Conservation (phyloP, 2,888 invertebrate genomes). For the Eupsilia transversa region DNA sequence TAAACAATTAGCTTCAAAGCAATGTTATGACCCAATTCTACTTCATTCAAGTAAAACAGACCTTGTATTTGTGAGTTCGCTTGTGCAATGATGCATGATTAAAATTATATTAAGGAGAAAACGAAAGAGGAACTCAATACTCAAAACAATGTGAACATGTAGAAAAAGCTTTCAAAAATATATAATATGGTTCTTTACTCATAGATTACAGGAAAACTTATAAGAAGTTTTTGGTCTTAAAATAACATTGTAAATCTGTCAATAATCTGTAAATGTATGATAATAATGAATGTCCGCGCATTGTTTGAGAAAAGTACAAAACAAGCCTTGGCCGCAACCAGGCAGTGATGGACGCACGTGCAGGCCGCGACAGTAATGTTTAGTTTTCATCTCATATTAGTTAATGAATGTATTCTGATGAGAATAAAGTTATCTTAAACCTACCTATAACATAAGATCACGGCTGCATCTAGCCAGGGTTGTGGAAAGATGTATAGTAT, state of each 20-base stretch:
- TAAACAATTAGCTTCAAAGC: constrained; percentile 25
- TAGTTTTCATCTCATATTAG: not conserved
- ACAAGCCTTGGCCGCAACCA: too few species aligned
- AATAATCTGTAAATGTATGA: too few species aligned
- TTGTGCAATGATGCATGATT: not conserved
- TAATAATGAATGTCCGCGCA: too few species aligned
- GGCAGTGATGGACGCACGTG: too few species aligned
- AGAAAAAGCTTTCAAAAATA: not conserved
- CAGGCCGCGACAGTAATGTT: too few species aligned
- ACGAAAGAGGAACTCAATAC: not conserved
- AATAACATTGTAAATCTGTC: too few species aligned
- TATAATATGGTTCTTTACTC: too few species aligned
- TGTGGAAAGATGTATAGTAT: not conserved
- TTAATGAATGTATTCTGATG: not conserved
- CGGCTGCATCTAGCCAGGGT: not conserved
- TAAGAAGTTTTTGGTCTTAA: too few species aligned
- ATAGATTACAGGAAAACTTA: too few species aligned
- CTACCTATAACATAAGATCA: not conserved
- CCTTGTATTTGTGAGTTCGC: not conserved
- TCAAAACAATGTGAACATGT: not conserved
- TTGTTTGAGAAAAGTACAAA: too few species aligned
- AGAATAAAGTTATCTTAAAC: not conserved
- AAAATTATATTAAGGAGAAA: too few species aligned
- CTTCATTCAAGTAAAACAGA: not conserved
- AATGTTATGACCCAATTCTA: constrained; percentile 4